Percentiles rank a stretch among this genome's conserved stretches.
These are phyloP conservation scores for Epicauta chinensis DNA, from an alignment of 1,140 invertebrate species.

Conservation along the genomic window DNA sequence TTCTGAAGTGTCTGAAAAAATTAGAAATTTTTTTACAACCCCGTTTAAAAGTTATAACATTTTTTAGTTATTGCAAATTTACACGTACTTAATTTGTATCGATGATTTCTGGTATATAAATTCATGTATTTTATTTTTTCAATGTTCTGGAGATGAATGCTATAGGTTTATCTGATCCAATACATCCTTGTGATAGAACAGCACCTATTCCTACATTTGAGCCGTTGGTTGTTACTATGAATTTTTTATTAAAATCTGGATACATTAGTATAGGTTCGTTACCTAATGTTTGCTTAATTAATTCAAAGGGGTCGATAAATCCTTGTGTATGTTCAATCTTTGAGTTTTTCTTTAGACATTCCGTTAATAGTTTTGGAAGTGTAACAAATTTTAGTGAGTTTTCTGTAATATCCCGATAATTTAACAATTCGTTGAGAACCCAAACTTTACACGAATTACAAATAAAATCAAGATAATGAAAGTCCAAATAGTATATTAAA, in stretches of 20 bases:
- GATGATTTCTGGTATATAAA: constrained; percentile 29
- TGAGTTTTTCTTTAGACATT: not conserved
- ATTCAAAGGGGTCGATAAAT: constrained; percentile 34
- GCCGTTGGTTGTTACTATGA: constrained; percentile 38
- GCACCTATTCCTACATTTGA: constrained; percentile 33
- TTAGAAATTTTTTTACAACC: no score
- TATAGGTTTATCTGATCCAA: constrained; percentile 22
- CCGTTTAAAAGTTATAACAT: no score
- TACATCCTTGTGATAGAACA: constrained; percentile 21
- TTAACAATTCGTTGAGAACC: no score
- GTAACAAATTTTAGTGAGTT: constrained; percentile 23
- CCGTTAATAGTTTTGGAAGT: constrained; percentile 3
- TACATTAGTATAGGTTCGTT: constrained; percentile 38
- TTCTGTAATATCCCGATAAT: constrained; percentile 19
- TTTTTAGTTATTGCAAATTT: constrained; percentile 49
- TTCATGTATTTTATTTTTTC: constrained; percentile 18
- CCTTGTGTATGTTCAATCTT: not conserved
- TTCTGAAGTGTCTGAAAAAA: no score
- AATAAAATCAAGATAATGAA: no score
- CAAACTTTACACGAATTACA: no score
- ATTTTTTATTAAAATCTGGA: constrained; percentile 33
- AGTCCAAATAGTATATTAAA: no score
- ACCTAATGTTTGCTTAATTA: constrained; percentile 35
- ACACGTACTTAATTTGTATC: constrained; percentile 46
- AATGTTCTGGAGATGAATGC: constrained; percentile 24